Conservation (phyloP, 2,888 invertebrate genomes). For the Eutolmus rufibarbis region DNA sequence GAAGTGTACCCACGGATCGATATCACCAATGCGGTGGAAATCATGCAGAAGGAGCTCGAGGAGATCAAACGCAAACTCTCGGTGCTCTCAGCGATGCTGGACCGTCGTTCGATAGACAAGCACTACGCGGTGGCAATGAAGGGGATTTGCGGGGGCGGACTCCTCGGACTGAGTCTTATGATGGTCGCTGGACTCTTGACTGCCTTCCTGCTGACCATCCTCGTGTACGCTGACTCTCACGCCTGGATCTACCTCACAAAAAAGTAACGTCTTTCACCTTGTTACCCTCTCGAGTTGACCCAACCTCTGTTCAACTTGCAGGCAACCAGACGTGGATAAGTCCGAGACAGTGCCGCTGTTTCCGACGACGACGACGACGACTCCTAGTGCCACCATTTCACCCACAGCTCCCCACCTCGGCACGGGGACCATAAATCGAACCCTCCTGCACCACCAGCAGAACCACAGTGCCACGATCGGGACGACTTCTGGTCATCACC, state of each 20-base stretch:
- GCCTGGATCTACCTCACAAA: conserved; percentile 96
- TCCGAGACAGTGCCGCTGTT: conserved; percentile 63
- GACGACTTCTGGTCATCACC: conserved; percentile 52
- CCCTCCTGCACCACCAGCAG: conserved; percentile 61
- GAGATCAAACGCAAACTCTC: conserved; percentile 61
- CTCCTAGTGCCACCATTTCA: conserved; percentile 60
- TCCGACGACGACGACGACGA: conserved; percentile 57
- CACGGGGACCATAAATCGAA: conserved; percentile 60
- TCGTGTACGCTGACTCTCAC: conserved; percentile 93
- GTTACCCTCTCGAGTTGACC: neutral
- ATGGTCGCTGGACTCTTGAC: conserved; percentile 85
- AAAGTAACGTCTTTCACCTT: conserved; percentile 67
- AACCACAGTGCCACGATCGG: conserved; percentile 53
- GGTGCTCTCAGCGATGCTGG: conserved; percentile 72
- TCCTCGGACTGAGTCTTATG: conserved; percentile 85
- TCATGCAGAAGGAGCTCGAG: conserved; percentile 60
- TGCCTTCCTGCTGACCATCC: conserved; percentile 87
- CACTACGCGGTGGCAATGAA: conserved; percentile 82
- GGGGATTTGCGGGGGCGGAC: conserved; percentile 81
- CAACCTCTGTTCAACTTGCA: conserved; percentile 44
- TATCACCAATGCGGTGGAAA: conserved; percentile 57
- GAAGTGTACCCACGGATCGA: conserved; percentile 62
- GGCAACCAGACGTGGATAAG: conserved; percentile 59
- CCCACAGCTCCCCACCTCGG: conserved; percentile 59
- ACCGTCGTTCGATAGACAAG: conserved; percentile 82